Evolutionary conservation across 2,113 vertebrate genomes (phyloP).

Genomic region (Entelurus aequoreus): DNA sequence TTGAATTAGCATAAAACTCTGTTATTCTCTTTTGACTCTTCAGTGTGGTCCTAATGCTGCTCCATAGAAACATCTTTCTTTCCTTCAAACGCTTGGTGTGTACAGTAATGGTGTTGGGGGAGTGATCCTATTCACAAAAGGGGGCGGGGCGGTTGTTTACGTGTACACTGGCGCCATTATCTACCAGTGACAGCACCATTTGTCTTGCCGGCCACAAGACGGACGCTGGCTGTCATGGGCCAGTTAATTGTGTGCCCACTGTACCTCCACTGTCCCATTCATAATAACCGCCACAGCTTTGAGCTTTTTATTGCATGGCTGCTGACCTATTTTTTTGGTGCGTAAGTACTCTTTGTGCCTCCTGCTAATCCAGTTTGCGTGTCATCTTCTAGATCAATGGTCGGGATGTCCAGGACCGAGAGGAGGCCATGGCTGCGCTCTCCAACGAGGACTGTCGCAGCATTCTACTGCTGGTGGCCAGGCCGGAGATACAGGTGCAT

Average conservation of each 20-base stretch:
- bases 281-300: slow-evolving; percentile 67
- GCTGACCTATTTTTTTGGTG: not conserved
- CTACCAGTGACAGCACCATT: slow-evolving; percentile 91
- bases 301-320: slow-evolving; percentile 20
- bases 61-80: not conserved
- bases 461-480: slow-evolving; percentile 85
- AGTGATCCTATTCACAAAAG: slow-evolving; percentile 65
- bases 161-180: slow-evolving; percentile 83
- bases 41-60: not conserved
- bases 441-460: slow-evolving; percentile 84
- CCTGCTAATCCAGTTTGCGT: slow-evolving; percentile 40
- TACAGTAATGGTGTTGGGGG: slow-evolving; percentile 20
- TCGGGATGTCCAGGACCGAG: slow-evolving; percentile 86
- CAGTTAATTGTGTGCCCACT: slow-evolving; percentile 90
- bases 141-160: slow-evolving; percentile 66
- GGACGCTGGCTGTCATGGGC: slow-evolving; percentile 87
- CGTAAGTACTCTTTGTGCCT: not conserved
- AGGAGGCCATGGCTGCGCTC: slow-evolving; percentile 87
- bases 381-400: slow-evolving; percentile 86
- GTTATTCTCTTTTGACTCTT: no score
- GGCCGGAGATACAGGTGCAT: slow-evolving; percentile 87
- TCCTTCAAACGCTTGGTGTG: not conserved
- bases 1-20: no score
- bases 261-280: slow-evolving; percentile 76
- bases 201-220: slow-evolving; percentile 88